Conservation (phyloP, 2,113 vertebrate genomes). For the Bos indicus region DNA sequence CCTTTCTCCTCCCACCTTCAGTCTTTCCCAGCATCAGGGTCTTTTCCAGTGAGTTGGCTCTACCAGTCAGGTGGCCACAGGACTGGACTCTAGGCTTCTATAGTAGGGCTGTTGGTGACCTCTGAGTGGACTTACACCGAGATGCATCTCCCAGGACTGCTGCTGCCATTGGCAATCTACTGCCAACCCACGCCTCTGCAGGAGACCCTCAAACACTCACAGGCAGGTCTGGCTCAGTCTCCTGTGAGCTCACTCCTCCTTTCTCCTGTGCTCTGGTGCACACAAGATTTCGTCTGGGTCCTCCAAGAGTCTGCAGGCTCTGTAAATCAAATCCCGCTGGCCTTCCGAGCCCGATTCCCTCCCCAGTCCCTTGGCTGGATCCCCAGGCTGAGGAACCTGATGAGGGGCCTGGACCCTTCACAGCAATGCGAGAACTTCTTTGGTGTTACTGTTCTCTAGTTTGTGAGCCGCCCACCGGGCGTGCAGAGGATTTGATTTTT, state of each 20-base stretch:
- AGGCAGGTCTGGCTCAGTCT: not conserved
- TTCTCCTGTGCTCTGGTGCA: not conserved
- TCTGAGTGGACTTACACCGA: fast-evolving
- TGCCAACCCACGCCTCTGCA: not conserved
- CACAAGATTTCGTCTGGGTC: not conserved
- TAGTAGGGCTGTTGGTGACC: no score
- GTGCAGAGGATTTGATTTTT: no score
- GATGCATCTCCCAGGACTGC: not conserved
- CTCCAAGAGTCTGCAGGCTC: no score
- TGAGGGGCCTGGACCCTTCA: no score
- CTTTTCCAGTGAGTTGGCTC: not conserved
- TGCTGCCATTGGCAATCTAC: fast-evolving
- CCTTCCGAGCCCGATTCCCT: no score
- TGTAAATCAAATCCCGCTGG: no score
- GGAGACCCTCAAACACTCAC: not conserved
- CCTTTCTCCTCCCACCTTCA: no score
- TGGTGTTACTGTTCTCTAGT: no score
- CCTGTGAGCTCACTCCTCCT: not conserved
- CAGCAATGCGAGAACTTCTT: no score
- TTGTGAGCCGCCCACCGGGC: no score
- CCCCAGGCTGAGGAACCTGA: no score
- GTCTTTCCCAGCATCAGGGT: fast-evolving
- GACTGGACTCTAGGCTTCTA: not conserved
- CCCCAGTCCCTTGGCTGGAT: no score
- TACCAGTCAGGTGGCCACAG: fast-evolving